Evolutionary conservation across 1,140 invertebrate species (phyloP), one percentile per base, ranked within the genome.

Genomic region (Drosophila auraria): DNA sequence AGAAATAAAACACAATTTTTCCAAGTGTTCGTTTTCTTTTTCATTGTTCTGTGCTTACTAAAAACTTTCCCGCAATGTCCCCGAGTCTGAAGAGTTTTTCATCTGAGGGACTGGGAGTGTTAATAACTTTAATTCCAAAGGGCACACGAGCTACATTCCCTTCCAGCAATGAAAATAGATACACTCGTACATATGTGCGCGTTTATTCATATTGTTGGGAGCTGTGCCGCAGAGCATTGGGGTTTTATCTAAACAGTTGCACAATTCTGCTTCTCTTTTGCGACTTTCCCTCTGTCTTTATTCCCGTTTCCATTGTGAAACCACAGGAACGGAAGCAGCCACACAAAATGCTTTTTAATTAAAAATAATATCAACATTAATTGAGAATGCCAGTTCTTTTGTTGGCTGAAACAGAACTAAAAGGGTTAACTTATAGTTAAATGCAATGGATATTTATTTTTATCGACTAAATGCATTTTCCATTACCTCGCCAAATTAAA

Each of bases 351-450:
- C 53, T 82, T 86, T 86, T 86, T 86, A 86, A 86, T 86, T 86
- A 86, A 86, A 86, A 86, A 82, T 86, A 79, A 86, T 82, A 86
- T 86, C 78, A 71, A 79, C 82, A 69, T 86, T 81, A 78, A 81
- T 78, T 61, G 61, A 53, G 61, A 72, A 72, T 36, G 63, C 54
- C 65, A 66, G 49, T 36, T 33, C 33, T 50, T 50, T 17, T 11
- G 14, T 15, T n/a, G 11, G 6, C 27, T n/a, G 8, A 27, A 25
- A 20, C 8, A 40, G 9, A 36, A 36, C 30, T 68, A 14, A 68
- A 49, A 49, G 33, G 17, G 23, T 62, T 63, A 49, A 49, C 57
- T 33, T 40, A 30, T 68, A 63, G 64, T 66, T 66, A 62, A 47
- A 23, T 36, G 58, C 45, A 63, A 27, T 50, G 44, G 40, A 23